These are phyloP conservation scores for Monopterus albus DNA, from an alignment of 2,113 vertebrate genomes.

Conservation along the genomic window DNA sequence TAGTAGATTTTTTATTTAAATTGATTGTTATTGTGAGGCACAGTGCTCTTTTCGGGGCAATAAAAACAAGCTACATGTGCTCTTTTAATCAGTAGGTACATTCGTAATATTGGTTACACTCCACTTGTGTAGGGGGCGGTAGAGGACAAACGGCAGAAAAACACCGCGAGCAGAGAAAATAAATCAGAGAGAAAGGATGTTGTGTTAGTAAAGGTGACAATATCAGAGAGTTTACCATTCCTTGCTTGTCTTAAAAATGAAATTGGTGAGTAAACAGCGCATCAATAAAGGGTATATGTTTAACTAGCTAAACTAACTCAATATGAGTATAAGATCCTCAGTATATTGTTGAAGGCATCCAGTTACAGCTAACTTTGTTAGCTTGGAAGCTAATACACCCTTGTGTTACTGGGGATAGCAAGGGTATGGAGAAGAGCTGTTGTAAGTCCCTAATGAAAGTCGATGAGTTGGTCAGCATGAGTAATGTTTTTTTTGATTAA, in stretches of 20 bases:
- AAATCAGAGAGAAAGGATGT: conserved; percentile 1
- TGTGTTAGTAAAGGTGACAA: not conserved
- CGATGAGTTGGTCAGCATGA: too few relatives aligned
- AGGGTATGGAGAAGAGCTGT: too few relatives aligned
- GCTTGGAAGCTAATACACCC: conserved; percentile 4
- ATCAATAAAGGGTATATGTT: not conserved
- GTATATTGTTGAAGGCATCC: too few relatives aligned
- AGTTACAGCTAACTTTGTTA: not conserved
- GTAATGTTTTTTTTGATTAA: too few relatives aligned
- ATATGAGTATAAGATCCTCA: too few relatives aligned
- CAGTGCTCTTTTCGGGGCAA: not conserved
- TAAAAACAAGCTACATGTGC: not conserved
- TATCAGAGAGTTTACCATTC: not conserved
- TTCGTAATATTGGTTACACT: not conserved
- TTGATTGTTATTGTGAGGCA: not conserved
- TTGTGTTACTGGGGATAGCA: not conserved
- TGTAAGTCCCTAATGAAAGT: too few relatives aligned
- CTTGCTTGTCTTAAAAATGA: conserved; percentile 49
- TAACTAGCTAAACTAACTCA: rapidly evolving
- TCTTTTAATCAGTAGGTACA: rapidly evolving
- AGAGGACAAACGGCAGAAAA: rapidly evolving
- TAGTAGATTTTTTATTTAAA: not conserved
- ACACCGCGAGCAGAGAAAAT: not conserved
- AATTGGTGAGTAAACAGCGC: conserved; percentile 64
- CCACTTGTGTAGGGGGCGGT: conserved; percentile 40